These are phyloP conservation scores for Setophaga kirtlandii DNA, from an alignment of 2,113 vertebrate species.

Conservation along the genomic window DNA sequence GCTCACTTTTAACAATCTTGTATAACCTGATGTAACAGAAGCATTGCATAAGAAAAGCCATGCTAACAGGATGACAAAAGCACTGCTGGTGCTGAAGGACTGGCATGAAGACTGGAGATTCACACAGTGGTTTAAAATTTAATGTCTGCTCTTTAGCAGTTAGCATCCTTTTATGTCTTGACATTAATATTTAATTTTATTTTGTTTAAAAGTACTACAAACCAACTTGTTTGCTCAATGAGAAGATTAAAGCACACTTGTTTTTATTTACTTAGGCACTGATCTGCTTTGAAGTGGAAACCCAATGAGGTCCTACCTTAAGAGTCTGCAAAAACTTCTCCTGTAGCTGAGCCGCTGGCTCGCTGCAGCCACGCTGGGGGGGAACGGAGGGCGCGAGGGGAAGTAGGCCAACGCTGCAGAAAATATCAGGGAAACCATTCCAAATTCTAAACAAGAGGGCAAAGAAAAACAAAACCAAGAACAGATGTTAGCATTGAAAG, in stretches of 20 bases:
- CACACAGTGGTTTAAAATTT: neutral
- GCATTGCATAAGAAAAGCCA: neutral
- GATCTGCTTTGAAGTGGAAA: conserved; percentile 19
- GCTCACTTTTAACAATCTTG: neutral
- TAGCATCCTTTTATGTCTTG: conserved; percentile 20
- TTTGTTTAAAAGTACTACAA: conserved; percentile 47
- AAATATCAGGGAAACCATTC: conserved; percentile 85
- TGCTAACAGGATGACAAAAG: conserved; percentile 8
- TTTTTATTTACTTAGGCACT: conserved; percentile 34
- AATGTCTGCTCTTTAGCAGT: conserved; percentile 31
- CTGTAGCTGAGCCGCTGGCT: conserved; percentile 93
- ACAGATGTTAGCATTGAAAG: neutral
- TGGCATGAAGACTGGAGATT: neutral
- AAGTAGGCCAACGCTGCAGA: conserved; percentile 87
- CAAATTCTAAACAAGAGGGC: conserved; percentile 81
- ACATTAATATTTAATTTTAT: conserved; percentile 57
- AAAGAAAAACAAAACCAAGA: conserved; percentile 34
- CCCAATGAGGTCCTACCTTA: conserved; percentile 78
- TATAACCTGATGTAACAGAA: neutral
- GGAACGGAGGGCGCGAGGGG: conserved; percentile 90
- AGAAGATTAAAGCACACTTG: conserved; percentile 48
- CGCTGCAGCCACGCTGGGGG: conserved; percentile 94
- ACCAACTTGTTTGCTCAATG: conserved; percentile 23
- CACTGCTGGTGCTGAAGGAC: neutral
- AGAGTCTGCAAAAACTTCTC: conserved; percentile 90